Conservation (phyloP, 2,113 vertebrate species). For the Pelecanus crispus region DNA sequence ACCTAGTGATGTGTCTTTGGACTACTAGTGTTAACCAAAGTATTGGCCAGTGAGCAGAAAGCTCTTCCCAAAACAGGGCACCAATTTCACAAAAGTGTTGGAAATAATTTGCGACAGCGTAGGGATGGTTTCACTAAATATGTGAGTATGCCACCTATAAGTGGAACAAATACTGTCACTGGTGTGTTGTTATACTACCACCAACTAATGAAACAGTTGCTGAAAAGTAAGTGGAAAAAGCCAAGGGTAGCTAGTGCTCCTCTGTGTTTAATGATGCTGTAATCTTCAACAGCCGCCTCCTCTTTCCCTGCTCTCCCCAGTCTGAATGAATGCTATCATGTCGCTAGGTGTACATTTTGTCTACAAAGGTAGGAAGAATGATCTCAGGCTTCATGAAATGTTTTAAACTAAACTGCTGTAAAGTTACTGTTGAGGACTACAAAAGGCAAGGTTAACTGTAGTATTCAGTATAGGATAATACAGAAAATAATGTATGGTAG, state of each 20-base stretch:
- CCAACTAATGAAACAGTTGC: background rate
- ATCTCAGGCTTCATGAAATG: background rate
- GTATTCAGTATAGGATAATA: background rate
- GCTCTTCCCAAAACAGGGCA: background rate
- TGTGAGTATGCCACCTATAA: background rate
- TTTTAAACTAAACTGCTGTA: background rate
- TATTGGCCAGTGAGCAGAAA: background rate
- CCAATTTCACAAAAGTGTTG: background rate
- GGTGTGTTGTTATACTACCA: background rate
- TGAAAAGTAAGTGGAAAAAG: background rate
- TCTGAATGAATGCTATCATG: fast-evolving
- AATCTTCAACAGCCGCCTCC: background rate
- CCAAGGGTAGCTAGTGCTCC: background rate
- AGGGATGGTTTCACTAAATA: background rate
- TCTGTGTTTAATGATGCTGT: background rate
- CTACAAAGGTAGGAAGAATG: background rate
- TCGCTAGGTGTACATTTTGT: background rate
- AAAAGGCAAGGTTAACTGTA: background rate
- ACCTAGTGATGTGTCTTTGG: background rate
- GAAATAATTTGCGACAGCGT: background rate
- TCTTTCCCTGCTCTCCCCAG: background rate
- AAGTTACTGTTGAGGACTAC: background rate
- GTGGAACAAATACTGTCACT: background rate
- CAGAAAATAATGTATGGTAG: background rate
- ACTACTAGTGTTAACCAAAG: background rate